These are phyloP conservation scores for Macrophya annulata DNA, from an alignment of 2,888 invertebrate species.

Conservation along the genomic window DNA sequence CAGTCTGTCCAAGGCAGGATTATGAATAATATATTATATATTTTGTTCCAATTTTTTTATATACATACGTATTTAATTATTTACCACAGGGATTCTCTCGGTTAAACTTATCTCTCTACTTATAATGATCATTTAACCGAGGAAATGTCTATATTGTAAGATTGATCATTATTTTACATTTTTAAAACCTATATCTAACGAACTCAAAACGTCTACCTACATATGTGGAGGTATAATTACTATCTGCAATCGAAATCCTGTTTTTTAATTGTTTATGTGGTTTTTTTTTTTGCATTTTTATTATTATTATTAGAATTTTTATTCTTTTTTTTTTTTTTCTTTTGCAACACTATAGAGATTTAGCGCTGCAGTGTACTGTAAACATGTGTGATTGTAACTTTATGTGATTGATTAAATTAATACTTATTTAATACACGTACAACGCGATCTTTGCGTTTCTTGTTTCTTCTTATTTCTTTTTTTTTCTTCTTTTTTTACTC, in stretches of 20 bases:
- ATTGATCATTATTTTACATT: conserved; percentile 28
- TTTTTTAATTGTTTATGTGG: neutral
- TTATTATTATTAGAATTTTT: neutral
- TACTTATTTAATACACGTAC: conserved; percentile 72
- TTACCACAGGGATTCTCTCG: conserved; percentile 3
- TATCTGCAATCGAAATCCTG: conserved; percentile 19
- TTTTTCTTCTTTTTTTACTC: neutral
- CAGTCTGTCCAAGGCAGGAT: neutral
- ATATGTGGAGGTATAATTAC: conserved; percentile 2
- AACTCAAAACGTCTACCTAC: conserved; percentile 20
- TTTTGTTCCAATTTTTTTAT: neutral
- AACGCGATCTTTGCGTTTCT: neutral
- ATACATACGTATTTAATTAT: neutral
- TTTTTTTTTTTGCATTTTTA: neutral
- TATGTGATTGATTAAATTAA: conserved; percentile 74
- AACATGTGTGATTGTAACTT: conserved; percentile 76
- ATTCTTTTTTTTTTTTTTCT: neutral
- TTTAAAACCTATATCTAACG: conserved; percentile 4
- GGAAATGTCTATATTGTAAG: neutral
- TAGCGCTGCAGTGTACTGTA: conserved; percentile 64
- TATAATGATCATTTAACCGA: conserved; percentile 11
- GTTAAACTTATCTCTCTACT: conserved; percentile 4
- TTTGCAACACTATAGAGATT: neutral
- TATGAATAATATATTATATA: neutral
- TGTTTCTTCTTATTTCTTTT: neutral